These are phyloP conservation scores for Spisula solida DNA, from an alignment of 2,888 invertebrate species.

Conservation along the genomic window DNA sequence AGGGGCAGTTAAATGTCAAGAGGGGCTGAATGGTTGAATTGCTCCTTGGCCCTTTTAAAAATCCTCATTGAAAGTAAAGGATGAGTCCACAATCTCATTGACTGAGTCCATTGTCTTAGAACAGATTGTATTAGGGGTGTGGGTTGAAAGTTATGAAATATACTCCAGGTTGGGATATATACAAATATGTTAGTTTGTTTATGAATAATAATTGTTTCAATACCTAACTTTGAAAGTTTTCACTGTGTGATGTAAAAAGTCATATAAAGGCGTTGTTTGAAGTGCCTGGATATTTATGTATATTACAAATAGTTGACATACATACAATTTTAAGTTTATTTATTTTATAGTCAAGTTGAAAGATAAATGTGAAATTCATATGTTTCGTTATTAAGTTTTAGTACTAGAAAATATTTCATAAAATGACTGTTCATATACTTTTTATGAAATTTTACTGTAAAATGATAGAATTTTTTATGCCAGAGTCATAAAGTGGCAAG, in stretches of 20 bases:
- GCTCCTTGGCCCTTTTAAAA: too few relatives aligned
- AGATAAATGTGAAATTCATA: not conserved
- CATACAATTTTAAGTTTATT: not conserved
- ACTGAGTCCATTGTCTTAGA: too few relatives aligned
- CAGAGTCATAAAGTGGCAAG: not conserved
- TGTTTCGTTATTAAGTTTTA: constrained; percentile 19
- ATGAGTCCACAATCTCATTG: too few relatives aligned
- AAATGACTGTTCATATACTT: constrained; percentile 14
- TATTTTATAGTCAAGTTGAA: constrained; percentile 17
- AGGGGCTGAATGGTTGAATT: too few relatives aligned
- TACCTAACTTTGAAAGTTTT: constrained; percentile 12
- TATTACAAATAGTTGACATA: constrained; percentile 20
- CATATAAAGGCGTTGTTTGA: not conserved
- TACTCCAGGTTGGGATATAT: too few relatives aligned
- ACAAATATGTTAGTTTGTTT: not conserved
- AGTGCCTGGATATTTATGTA: not conserved
- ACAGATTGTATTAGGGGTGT: too few relatives aligned
- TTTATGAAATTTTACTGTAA: constrained; percentile 22
- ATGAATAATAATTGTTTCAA: not conserved
- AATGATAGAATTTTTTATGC: constrained; percentile 18
- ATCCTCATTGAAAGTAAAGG: too few relatives aligned
- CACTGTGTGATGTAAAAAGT: not conserved
- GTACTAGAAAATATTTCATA: constrained; percentile 1
- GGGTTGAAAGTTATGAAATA: too few relatives aligned
- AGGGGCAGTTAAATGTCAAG: too few relatives aligned